phyloP scores from a whole-genome alignment of 92 coral and sea anemone species.

The Phenganax stokvisi region DNA sequence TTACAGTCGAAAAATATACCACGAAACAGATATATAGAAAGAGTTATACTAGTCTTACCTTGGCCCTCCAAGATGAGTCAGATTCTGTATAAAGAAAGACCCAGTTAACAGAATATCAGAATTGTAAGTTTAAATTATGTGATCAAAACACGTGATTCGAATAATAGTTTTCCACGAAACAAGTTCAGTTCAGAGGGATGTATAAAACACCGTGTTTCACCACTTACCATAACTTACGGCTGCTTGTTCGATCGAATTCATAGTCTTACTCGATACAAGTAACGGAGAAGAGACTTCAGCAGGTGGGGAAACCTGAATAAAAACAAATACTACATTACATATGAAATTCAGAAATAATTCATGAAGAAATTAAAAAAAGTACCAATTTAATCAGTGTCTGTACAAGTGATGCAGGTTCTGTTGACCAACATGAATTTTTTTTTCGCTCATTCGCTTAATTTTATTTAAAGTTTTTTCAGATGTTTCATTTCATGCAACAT shows the following conservation, averaged over 20 bases:
- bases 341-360: not conserved
- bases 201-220: not conserved
- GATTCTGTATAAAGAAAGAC: constrained; percentile 4
- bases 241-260: constrained; percentile 83
- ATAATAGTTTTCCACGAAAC: not conserved
- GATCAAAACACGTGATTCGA: not conserved
- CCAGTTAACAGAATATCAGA: not conserved
- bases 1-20: not conserved
- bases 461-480: too few relatives aligned
- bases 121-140: not conserved
- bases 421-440: too few relatives aligned
- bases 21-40: not conserved
- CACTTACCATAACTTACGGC: constrained; percentile 73
- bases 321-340: not conserved
- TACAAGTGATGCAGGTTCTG: too few relatives aligned
- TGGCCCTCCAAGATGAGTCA: constrained; percentile 9
- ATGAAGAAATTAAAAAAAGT: too few relatives aligned
- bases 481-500: too few relatives aligned
- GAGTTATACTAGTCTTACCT: constrained; percentile 4
- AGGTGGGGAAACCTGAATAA: constrained; percentile 56
- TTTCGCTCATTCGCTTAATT: too few relatives aligned
- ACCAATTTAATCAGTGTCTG: too few relatives aligned
- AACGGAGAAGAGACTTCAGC: constrained; percentile 48
- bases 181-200: not conserved
- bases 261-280: constrained; percentile 66